Evolutionary conservation across 2,888 invertebrate genomes (phyloP).

Genomic region (Clivina fossor): DNA sequence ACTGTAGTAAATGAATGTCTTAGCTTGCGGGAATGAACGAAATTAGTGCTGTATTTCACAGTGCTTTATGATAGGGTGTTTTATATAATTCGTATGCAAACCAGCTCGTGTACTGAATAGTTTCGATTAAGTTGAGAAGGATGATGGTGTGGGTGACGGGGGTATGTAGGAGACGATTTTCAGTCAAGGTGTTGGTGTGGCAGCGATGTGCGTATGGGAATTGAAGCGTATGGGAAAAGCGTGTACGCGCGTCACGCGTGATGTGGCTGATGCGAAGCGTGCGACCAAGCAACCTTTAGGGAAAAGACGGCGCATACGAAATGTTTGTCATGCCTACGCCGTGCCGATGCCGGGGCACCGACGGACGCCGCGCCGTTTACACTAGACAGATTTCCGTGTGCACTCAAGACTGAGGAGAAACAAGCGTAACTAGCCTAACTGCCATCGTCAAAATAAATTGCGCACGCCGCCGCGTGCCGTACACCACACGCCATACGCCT

Average conservation of each 20-base stretch:
- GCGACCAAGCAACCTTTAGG: neutral
- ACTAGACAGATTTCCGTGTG: constrained; percentile 12
- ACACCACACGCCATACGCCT: no score
- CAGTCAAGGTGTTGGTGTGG: constrained; percentile 2
- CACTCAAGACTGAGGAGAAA: constrained; percentile 18
- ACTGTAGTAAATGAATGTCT: no score
- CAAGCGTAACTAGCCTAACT: constrained; percentile 19
- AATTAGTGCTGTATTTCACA: no score
- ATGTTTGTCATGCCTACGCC: no score
- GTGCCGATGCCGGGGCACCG: neutral
- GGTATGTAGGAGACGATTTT: no score
- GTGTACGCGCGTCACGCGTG: constrained; percentile 21
- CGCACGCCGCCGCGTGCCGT: no score
- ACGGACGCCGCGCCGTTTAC: neutral
- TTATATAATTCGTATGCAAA: neutral
- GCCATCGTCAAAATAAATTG: constrained; percentile 23
- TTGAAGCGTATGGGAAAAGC: constrained; percentile 22
- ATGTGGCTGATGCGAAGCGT: constrained; percentile 14
- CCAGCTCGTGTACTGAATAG: no score
- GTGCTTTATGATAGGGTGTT: no score
- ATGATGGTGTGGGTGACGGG: no score
- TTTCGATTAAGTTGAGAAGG: no score
- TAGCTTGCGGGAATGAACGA: no score
- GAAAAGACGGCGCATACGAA: neutral
- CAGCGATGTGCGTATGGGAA: constrained; percentile 16